Percentiles rank a stretch among this genome's conserved stretches.
Evolutionary conservation across 2,888 invertebrate species (phyloP).

Genomic region (Celastrina argiolus): DNA sequence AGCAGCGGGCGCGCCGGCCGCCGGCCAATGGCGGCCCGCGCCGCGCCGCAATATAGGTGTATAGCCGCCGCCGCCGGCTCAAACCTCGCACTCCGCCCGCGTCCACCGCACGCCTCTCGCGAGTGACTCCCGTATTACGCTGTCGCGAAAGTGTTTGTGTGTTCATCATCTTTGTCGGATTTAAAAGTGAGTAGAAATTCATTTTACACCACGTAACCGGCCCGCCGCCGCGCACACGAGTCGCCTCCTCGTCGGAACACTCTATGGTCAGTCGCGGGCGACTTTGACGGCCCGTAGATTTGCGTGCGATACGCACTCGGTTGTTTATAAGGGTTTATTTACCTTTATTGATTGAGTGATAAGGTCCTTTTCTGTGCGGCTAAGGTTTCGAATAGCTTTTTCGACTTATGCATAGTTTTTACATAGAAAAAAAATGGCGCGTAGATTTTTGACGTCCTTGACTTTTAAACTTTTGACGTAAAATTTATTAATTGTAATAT

Average conservation of each 20-base stretch:
- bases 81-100: conserved; percentile 53
- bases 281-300: conserved; percentile 31
- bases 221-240: conserved; percentile 36
- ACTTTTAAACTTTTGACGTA: conserved; percentile 12
- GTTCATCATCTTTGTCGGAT: conserved; percentile 41
- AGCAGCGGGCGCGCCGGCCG: conserved; percentile 56
- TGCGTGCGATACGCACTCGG: conserved; percentile 33
- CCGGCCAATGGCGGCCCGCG: conserved; percentile 50
- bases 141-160: conserved; percentile 51
- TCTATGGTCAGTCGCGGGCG: conserved; percentile 23
- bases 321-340: conserved; percentile 38
- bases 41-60: conserved; percentile 56
- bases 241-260: conserved; percentile 15
- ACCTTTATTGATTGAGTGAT: conserved; percentile 35
- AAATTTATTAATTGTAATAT: neutral
- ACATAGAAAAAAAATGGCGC: neutral
- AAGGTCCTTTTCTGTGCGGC: conserved; percentile 23
- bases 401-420: neutral
- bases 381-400: neutral
- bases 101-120: conserved; percentile 50
- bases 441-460: conserved; percentile 9
- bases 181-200: conserved; percentile 52
- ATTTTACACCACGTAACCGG: conserved; percentile 23
- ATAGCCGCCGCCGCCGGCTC: conserved; percentile 47
- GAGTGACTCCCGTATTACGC: conserved; percentile 32